Evolutionary conservation across 2,797 vertebrate genomes (phyloP).

Genomic region (Enteromius argenteus): DNA sequence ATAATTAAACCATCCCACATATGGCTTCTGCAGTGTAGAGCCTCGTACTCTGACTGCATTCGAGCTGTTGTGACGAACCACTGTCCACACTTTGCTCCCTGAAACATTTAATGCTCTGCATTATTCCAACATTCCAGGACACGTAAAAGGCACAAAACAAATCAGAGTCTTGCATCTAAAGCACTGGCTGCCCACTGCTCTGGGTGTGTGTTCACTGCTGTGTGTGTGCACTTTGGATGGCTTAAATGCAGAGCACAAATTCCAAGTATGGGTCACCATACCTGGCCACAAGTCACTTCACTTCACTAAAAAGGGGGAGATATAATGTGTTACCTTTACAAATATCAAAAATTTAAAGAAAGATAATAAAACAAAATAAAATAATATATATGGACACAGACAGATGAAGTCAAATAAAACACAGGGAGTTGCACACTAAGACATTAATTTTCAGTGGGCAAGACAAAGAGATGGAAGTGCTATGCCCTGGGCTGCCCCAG

Average conservation of each 20-base stretch:
- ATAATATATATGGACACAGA: not conserved
- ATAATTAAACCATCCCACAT: slow-evolving; percentile 85
- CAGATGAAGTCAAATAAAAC: slow-evolving; percentile 5
- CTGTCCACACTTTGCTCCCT: slow-evolving; percentile 86
- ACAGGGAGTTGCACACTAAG: not conserved
- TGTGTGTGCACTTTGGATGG: no score
- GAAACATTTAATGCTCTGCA: not conserved
- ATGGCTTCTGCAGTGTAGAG: slow-evolving; percentile 77
- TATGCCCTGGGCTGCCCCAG: not conserved
- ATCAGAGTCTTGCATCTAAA: not conserved
- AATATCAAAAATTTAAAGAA: not conserved
- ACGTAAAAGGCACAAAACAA: not conserved
- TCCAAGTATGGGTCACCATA: no score
- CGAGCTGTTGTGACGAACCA: slow-evolving; percentile 87
- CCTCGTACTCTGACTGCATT: slow-evolving; percentile 81
- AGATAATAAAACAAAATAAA: not conserved
- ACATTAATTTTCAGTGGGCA: not conserved
- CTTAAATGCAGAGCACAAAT: no score
- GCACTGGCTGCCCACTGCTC: no score
- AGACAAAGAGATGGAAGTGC: not conserved
- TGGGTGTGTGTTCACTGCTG: no score
- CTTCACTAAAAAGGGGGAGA: not conserved
- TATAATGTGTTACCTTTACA: not conserved
- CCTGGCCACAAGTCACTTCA: no score
- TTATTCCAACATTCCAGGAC: slow-evolving; percentile 3